Base-by-base conservation (phyloP, 2,888 invertebrate genomes). In the Chloromyia formosa region DNA sequence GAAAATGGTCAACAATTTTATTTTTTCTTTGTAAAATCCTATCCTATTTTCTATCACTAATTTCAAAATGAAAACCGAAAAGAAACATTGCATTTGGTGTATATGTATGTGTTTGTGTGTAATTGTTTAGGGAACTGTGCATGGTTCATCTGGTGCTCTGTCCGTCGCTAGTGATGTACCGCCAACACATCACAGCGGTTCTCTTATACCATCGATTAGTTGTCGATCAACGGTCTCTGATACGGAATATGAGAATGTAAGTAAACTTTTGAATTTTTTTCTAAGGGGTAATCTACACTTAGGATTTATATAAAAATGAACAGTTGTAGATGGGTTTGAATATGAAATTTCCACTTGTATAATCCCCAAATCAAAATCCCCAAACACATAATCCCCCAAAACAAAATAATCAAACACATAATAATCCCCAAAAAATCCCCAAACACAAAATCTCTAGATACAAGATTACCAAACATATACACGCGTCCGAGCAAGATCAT, bases 141-240 rank as follows among this genome's bases (percentile, higher is more conserved):
- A 88, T 86, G 89, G 90, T 86, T 92, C 92, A 82, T 91, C 88
- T 80, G 84, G 85, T 79, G 84, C 84, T 78, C 82, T 85, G 74
- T 85, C 85, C 75, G 85, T 85, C 79, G 84, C 85, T 81, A 85
- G 85, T 79, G 85, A 85, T 81, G 81, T 84, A 42, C 82, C 92
- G 89, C 86, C 90, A 91, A 85, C 90, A 89, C 84, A 92, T 90
- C 84, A 82, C 79, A 78, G 79, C 75, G 78, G 79, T 68, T 80
- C 82, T 80, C 88, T 81, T 90, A 92, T 86, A 91, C 86, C 93
- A 81, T 88, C 90, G 81, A 87, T 88, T 61, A 85, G 86, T 80
- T 93, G 94, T 88, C 92, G 96, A 83, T 95, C 95, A 81, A 94
- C 96, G 80, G 93, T 96, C 82, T 97, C 96, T 81, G 97, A 97